These are phyloP conservation scores for Helarctos malayanus DNA, from an alignment of 2,797 vertebrate species.

Conservation along the genomic window DNA sequence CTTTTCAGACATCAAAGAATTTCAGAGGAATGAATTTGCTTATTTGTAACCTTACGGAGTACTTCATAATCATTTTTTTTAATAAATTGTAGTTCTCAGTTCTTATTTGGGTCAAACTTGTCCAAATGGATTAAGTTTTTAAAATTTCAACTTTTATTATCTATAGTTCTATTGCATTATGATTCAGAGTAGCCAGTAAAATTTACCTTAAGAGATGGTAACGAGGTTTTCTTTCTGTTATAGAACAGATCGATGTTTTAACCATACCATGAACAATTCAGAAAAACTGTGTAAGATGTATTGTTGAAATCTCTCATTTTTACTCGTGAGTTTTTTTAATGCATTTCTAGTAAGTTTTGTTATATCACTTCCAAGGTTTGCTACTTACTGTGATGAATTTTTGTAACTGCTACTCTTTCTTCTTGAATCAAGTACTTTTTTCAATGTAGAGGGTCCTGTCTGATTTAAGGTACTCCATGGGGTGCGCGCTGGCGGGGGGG, in stretches of 20 bases:
- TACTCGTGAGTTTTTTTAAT: neutral
- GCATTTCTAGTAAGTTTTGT: neutral
- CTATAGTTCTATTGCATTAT: constrained; percentile 51
- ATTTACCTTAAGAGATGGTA: neutral
- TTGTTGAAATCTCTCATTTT: constrained; percentile 17
- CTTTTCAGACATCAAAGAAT: constrained; percentile 23
- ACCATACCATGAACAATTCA: neutral
- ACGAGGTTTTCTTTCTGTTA: constrained; percentile 46
- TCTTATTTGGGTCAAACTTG: neutral
- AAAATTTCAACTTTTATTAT: constrained; percentile 35
- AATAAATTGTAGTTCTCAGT: neutral
- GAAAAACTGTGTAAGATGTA: neutral
- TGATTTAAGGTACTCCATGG: neutral
- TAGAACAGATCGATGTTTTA: constrained; percentile 27
- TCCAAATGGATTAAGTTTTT: constrained; percentile 37
- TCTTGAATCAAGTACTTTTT: neutral
- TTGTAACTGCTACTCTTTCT: neutral
- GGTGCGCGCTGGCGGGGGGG: fast-evolving
- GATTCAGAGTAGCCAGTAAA: neutral
- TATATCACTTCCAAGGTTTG: constrained; percentile 15
- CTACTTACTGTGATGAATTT: neutral
- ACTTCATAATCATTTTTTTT: constrained; percentile 48
- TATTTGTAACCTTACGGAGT: neutral
- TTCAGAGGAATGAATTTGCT: constrained; percentile 14
- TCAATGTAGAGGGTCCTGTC: neutral